These are phyloP conservation scores for Eufriesea mexicana DNA, from an alignment of 1,140 invertebrate genomes.

Conservation along the genomic window DNA sequence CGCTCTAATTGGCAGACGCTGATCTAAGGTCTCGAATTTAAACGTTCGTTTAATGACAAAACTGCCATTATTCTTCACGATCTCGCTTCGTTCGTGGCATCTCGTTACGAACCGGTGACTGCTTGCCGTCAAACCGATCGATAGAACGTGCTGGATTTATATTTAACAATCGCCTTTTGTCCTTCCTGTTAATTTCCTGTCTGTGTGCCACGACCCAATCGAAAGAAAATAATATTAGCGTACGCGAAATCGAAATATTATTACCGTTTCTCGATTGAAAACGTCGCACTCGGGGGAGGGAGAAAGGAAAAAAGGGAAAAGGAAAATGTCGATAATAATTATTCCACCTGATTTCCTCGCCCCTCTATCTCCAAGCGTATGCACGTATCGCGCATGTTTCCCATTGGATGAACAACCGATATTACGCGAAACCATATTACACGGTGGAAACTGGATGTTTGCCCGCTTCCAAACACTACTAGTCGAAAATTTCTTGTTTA, in stretches of 20 bases:
- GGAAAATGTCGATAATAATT: constrained; percentile 6
- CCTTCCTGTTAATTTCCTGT: constrained; percentile 21
- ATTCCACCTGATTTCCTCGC: neutral
- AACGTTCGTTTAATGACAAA: constrained; percentile 55
- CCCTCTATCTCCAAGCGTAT: neutral
- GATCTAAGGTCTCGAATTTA: constrained; percentile 54
- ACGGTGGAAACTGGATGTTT: neutral
- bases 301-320: no score
- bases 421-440: neutral
- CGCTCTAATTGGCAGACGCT: constrained; percentile 53
- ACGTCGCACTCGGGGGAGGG: neutral
- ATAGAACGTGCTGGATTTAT: constrained; percentile 13
- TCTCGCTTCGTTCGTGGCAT: neutral
- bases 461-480: neutral
- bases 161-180: constrained; percentile 41
- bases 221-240: neutral
- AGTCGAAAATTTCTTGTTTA: constrained; percentile 18
- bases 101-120: constrained; percentile 9
- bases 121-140: neutral
- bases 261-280: neutral
- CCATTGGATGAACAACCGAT: neutral
- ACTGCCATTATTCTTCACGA: constrained; percentile 34
- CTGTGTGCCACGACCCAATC: neutral
- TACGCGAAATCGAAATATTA: neutral
- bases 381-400: no score